Percentiles rank a stretch among this genome's conserved stretches.
These are phyloP conservation scores for Parambassis ranga DNA, from an alignment of 2,797 vertebrate genomes.

Conservation along the genomic window DNA sequence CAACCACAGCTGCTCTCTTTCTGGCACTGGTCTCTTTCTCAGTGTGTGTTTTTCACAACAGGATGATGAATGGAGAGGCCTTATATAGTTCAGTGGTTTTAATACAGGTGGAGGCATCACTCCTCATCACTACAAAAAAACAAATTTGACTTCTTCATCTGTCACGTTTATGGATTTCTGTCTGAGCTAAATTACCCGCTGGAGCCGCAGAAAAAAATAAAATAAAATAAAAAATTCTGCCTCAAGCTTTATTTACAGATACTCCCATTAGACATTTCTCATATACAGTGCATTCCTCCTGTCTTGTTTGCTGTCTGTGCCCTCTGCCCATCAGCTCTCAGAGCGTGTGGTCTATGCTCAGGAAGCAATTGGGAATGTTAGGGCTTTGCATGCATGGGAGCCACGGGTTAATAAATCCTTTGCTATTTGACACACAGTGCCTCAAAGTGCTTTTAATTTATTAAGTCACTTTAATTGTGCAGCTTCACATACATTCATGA, in stretches of 20 bases:
- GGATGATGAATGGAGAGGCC: slow-evolving; percentile 42
- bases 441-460: background rate
- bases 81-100: slow-evolving; percentile 43
- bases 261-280: slow-evolving; percentile 52
- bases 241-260: slow-evolving; percentile 67
- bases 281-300: slow-evolving; percentile 50
- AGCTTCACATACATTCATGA: background rate
- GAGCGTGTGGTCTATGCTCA: background rate
- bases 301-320: slow-evolving; percentile 40
- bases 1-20: background rate
- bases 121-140: slow-evolving; percentile 53
- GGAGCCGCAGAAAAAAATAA: slow-evolving; percentile 19
- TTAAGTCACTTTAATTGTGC: slow-evolving; percentile 3
- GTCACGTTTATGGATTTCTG: slow-evolving; percentile 73
- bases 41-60: background rate
- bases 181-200: slow-evolving; percentile 61
- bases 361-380: slow-evolving; percentile 20
- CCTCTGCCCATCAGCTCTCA: slow-evolving; percentile 34
- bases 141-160: slow-evolving; percentile 55
- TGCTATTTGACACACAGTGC: background rate
- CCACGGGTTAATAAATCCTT: slow-evolving; percentile 3
- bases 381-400: slow-evolving; percentile 11
- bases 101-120: slow-evolving; percentile 63
- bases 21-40: background rate
- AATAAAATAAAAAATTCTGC: slow-evolving; percentile 52